Conservation (phyloP, 2,113 vertebrate genomes). For the Colossoma macropomum region DNA sequence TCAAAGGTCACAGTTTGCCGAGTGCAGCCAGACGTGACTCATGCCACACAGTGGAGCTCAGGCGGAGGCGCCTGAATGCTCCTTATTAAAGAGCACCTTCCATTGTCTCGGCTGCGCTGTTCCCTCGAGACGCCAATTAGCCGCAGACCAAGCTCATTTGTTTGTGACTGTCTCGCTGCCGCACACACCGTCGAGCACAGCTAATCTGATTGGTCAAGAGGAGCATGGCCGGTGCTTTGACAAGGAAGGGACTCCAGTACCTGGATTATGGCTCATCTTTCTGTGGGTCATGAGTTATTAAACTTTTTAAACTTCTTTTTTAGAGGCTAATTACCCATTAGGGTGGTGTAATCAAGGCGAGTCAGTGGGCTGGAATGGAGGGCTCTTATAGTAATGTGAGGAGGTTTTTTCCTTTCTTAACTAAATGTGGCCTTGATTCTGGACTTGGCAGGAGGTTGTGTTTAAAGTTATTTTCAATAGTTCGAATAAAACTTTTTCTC, state of each 20-base stretch:
- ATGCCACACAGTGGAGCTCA: background rate
- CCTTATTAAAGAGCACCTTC: conserved; percentile 53
- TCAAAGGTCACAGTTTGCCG: conserved; percentile 25
- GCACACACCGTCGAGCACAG: background rate
- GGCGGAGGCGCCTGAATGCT: conserved; percentile 18
- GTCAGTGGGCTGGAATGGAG: background rate
- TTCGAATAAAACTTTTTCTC: too few relatives aligned
- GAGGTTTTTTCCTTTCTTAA: too few relatives aligned
- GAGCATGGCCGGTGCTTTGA: background rate
- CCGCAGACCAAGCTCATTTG: conserved; percentile 38
- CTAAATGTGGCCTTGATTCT: too few relatives aligned
- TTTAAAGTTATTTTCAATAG: too few relatives aligned
- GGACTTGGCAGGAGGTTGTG: too few relatives aligned
- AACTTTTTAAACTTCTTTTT: background rate
- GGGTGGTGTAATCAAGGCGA: background rate
- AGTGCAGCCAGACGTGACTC: background rate
- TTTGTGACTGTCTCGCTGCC: conserved; percentile 19
- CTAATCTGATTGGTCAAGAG: conserved; percentile 34
- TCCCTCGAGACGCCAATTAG: conserved; percentile 58
- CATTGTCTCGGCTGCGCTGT: conserved; percentile 24
- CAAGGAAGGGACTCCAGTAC: background rate
- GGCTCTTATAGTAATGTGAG: background rate
- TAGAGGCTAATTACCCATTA: background rate
- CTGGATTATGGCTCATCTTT: background rate
- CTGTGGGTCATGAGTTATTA: background rate